A percentile compares a stretch with the other conserved stretches of the same genome.
phyloP scores from a whole-genome alignment of 2,888 invertebrate genomes.

The Erpobdella octoculata region DNA sequence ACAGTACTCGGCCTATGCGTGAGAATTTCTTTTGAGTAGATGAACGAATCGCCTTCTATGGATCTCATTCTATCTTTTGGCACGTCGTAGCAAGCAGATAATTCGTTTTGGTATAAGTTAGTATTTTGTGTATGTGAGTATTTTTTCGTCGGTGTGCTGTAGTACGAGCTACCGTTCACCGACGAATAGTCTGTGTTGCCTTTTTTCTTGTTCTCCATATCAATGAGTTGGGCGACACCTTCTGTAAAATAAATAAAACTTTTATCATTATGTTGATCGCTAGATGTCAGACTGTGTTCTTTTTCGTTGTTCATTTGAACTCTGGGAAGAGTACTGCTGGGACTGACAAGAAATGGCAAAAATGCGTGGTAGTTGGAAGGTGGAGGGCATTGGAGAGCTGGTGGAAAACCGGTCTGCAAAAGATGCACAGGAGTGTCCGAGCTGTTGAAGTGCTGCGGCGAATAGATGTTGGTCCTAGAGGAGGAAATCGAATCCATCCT shows the following conservation, averaged over 20 bases:
- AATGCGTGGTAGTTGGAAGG: constrained; percentile 4
- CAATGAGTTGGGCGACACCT: not conserved
- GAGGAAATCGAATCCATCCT: constrained; percentile 2
- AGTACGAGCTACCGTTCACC: not conserved
- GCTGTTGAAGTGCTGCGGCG: not conserved
- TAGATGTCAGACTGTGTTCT: not conserved
- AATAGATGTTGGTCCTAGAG: not conserved
- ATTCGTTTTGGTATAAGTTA: not conserved
- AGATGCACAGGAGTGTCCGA: too few species aligned
- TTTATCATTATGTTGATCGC: not conserved
- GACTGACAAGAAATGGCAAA: not conserved
- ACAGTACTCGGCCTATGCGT: too few species aligned
- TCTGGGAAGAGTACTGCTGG: constrained; percentile 10
- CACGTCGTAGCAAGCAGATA: not conserved
- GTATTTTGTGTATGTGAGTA: not conserved
- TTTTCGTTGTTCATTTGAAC: not conserved
- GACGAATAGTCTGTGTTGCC: not conserved
- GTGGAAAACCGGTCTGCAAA: not conserved
- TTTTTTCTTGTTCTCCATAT: not conserved
- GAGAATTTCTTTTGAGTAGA: too few species aligned
- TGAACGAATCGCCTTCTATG: too few species aligned
- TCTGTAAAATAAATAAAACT: not conserved
- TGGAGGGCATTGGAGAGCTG: not conserved
- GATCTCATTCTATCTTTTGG: too few species aligned
- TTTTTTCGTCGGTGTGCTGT: not conserved